Conservation (phyloP, 2,888 invertebrate genomes). For the Drosophila anomalata region DNA sequence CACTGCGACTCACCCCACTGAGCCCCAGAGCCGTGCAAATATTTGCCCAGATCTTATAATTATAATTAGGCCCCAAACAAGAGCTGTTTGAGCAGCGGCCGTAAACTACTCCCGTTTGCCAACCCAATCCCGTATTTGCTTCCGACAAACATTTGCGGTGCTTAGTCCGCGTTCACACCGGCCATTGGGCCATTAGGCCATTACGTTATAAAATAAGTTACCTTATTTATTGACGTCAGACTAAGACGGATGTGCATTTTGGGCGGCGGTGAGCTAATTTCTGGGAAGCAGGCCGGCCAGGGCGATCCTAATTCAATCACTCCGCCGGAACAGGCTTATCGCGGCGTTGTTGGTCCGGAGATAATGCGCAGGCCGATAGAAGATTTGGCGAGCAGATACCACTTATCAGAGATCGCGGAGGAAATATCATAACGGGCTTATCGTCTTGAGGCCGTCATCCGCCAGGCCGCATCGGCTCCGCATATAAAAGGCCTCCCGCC, state of each 20-base stretch:
- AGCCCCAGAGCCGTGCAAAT: conserved; percentile 50
- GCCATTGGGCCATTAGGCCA: not conserved
- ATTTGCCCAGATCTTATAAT: conserved; percentile 54
- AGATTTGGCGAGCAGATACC: conserved; percentile 48
- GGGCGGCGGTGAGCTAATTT: not conserved
- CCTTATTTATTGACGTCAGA: not conserved
- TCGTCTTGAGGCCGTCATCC: conserved; percentile 43
- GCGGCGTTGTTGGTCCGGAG: conserved; percentile 23
- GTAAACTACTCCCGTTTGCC: conserved; percentile 38
- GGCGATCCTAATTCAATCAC: conserved; percentile 26
- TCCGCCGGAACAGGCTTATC: conserved; percentile 11
- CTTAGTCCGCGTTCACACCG: conserved; percentile 40
- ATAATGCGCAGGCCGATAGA: conserved; percentile 41
- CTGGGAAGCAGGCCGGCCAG: conserved; percentile 2
- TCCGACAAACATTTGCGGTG: conserved; percentile 45
- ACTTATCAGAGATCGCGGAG: conserved; percentile 30
- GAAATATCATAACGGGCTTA: conserved; percentile 46
- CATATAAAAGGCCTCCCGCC: conserved; percentile 59
- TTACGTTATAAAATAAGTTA: too few relatives aligned
- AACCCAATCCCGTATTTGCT: conserved; percentile 40
- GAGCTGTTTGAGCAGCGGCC: conserved; percentile 44
- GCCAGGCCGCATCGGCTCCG: conserved; percentile 18
- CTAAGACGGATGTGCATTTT: not conserved
- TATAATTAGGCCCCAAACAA: conserved; percentile 44
- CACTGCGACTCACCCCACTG: conserved; percentile 28